Evolutionary conservation across 1,140 invertebrate genomes (phyloP).

Genomic region (Orchestia grillus): DNA sequence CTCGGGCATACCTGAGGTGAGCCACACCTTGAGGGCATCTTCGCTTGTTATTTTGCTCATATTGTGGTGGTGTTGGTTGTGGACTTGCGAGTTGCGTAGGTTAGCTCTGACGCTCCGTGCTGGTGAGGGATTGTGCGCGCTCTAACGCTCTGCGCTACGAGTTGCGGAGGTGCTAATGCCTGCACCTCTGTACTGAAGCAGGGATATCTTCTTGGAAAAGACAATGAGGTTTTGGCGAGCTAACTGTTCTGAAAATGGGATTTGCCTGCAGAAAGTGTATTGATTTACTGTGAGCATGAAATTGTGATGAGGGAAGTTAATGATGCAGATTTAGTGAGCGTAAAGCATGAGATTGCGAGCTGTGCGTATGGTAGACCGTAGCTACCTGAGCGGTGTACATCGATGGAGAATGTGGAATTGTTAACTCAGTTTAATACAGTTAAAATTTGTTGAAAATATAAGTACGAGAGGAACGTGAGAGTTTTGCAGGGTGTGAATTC

Average conservation of each 20-base stretch:
- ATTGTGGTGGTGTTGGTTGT: too few relatives aligned
- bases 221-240: background rate
- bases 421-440: background rate
- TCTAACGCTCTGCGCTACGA: too few relatives aligned
- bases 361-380: background rate
- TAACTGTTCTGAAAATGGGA: background rate
- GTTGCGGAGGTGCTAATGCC: background rate
- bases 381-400: background rate
- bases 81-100: too few relatives aligned
- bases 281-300: background rate
- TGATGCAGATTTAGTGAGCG: background rate
- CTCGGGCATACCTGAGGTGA: conserved; percentile 97
- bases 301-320: background rate
- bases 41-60: too few relatives aligned
- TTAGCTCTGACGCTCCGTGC: too few relatives aligned
- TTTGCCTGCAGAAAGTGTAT: background rate
- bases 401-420: background rate
- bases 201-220: background rate
- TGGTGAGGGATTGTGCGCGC: too few relatives aligned
- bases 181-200: background rate
- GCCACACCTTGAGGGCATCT: too few relatives aligned
- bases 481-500: background rate
- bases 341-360: background rate
- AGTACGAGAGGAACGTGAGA: background rate
- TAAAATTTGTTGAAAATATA: background rate